phyloP scores from a whole-genome alignment of 2,888 invertebrate species.

The Luperina nickerlii region DNA sequence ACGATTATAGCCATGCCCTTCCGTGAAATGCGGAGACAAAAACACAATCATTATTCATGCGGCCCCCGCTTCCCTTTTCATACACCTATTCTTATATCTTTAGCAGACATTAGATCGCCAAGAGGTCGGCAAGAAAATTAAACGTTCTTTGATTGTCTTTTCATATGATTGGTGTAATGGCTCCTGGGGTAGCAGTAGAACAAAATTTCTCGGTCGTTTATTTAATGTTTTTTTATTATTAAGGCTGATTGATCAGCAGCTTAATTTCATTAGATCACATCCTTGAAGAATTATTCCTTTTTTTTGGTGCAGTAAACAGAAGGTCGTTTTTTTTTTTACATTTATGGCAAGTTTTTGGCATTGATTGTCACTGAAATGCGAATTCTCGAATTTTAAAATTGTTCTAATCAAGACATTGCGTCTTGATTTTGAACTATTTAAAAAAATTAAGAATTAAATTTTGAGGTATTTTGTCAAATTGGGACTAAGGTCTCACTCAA shows the following conservation, averaged over 20 bases:
- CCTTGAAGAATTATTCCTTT: neutral
- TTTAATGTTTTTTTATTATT: too few species aligned
- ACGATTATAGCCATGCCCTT: slow-evolving; percentile 61
- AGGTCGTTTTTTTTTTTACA: too few species aligned
- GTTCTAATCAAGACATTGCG: too few species aligned
- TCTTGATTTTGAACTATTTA: too few species aligned
- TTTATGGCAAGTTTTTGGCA: too few species aligned
- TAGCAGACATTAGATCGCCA: slow-evolving; percentile 37
- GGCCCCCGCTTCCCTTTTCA: slow-evolving; percentile 61
- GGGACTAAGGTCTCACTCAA: neutral
- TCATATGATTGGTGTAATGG: slow-evolving; percentile 48
- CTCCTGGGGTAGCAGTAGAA: neutral
- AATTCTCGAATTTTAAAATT: too few species aligned
- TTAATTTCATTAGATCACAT: neutral
- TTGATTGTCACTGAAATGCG: too few species aligned
- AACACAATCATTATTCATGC: slow-evolving; percentile 75
- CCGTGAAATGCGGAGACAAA: slow-evolving; percentile 65
- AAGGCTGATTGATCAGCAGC: neutral
- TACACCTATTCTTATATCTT: slow-evolving; percentile 60
- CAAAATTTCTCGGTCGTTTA: too few species aligned
- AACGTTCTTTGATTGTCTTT: slow-evolving; percentile 59
- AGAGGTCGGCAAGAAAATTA: slow-evolving; percentile 54
- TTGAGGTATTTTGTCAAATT: too few species aligned
- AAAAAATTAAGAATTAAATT: too few species aligned
- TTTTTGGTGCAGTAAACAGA: neutral